These are phyloP conservation scores for Tenthredo amoena DNA, from an alignment of 2,888 invertebrate species.

Conservation along the genomic window DNA sequence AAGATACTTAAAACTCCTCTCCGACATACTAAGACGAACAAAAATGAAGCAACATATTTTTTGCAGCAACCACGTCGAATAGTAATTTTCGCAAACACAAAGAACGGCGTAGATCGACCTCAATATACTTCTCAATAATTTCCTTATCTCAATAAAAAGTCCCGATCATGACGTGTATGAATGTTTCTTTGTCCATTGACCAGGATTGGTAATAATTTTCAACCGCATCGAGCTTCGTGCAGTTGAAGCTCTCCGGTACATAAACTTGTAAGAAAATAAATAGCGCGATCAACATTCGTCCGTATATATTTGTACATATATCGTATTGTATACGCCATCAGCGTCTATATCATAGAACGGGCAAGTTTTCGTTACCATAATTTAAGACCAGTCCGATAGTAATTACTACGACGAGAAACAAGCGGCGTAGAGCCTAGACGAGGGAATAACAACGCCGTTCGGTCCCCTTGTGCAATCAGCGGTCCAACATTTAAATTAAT, in stretches of 20 bases:
- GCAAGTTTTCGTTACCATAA: slow-evolving; percentile 42
- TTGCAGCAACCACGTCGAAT: not conserved
- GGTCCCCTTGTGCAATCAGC: slow-evolving; percentile 51
- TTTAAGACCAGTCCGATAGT: slow-evolving; percentile 45
- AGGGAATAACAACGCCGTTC: slow-evolving; percentile 46
- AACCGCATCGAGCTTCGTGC: not conserved
- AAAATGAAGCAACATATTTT: not conserved
- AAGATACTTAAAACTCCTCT: not conserved
- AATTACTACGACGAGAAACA: slow-evolving; percentile 45
- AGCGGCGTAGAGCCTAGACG: slow-evolving; percentile 34
- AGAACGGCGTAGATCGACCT: not conserved
- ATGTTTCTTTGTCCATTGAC: not conserved
- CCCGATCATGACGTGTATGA: slow-evolving; percentile 1
- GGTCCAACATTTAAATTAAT: slow-evolving; percentile 67
- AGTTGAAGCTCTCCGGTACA: not conserved
- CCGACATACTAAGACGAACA: not conserved
- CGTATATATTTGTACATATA: not conserved
- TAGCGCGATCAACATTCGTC: not conserved
- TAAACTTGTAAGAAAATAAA: slow-evolving; percentile 8
- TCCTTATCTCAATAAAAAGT: slow-evolving; percentile 13
- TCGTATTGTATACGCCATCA: not conserved
- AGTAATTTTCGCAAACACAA: not conserved
- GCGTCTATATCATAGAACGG: not conserved
- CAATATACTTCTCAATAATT: not conserved
- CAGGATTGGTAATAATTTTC: not conserved